Evolutionary conservation across 2,113 vertebrate species (phyloP), one percentile per base, ranked within the genome.

Genomic region (Mormoops blainvillei): DNA sequence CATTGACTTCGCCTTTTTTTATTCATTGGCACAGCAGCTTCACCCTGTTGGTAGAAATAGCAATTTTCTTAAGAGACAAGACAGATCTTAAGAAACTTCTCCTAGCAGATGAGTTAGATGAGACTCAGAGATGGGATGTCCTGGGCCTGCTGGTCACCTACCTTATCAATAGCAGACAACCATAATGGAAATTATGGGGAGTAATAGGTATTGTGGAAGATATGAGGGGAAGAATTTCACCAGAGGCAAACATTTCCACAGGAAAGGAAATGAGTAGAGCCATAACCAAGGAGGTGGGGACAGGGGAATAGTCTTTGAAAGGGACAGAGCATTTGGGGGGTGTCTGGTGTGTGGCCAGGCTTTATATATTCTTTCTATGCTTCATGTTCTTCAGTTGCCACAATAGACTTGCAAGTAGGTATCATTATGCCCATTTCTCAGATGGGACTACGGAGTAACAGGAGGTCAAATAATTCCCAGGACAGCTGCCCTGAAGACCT

Each of bases 171-270:
- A 41, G 65, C 50, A 74, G 63, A 58, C 28, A 28, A 33, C n/a
- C 6, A 1, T 24, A 2, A 7, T 16, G 19, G 7, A 14, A 54
- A 5, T 41, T 7, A 18, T 0, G 2, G n/a, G 38, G 28, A 24
- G 2, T 9, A 31, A 28, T 43, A 50, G 38, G 41, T 16, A 41
- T 19, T 18, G 10, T 26, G 20, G 67, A 81, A 85, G 45, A 13
- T 28, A 20, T 16, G 33, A 71, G 58, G 26, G 54, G 33, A 68
- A 45, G n/a, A 6, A 9, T 45, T 82, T 76, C 50, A 50, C 10
- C 50, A n/a, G 15, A 82, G 86, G 87, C 67, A 82, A 70, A 89
- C 8, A 4, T 82, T 93, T 28, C 26, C 22, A 52, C 1, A 22
- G 74, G 28, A 78, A 71, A 45, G 33, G 31, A 56, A 63, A 13